Conservation (phyloP, 2,113 vertebrate species). For the Cyphomyrus discorhynchus region DNA sequence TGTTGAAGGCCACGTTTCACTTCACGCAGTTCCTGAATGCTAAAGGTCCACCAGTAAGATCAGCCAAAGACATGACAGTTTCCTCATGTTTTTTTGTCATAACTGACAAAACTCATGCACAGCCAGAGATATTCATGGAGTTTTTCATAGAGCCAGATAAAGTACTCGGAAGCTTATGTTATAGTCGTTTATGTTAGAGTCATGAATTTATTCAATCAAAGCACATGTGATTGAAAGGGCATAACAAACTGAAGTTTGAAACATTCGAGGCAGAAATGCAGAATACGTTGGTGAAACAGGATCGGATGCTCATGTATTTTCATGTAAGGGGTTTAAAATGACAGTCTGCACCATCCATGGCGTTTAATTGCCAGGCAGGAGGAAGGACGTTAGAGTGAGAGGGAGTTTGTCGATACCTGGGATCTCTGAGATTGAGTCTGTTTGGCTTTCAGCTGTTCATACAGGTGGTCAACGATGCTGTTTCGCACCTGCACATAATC, state of each 20-base stretch:
- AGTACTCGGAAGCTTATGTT: neutral
- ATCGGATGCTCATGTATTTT: neutral
- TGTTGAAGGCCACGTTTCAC: neutral
- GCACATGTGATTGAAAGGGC: neutral
- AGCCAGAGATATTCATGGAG: neutral
- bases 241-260: neutral
- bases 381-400: neutral
- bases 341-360: neutral
- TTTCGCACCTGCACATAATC: constrained; percentile 7
- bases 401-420: neutral
- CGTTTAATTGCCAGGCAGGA: neutral
- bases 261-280: neutral
- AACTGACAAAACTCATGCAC: neutral
- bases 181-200: neutral
- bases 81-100: neutral
- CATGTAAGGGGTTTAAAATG: neutral
- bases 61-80: neutral
- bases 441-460: neutral
- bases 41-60: neutral
- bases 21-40: neutral
- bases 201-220: neutral
- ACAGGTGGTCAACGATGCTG: neutral
- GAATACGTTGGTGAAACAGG: neutral
- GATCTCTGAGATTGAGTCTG: neutral
- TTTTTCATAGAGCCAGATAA: neutral